Conservation (phyloP, 2,797 vertebrate species). For the Parambassis ranga region DNA sequence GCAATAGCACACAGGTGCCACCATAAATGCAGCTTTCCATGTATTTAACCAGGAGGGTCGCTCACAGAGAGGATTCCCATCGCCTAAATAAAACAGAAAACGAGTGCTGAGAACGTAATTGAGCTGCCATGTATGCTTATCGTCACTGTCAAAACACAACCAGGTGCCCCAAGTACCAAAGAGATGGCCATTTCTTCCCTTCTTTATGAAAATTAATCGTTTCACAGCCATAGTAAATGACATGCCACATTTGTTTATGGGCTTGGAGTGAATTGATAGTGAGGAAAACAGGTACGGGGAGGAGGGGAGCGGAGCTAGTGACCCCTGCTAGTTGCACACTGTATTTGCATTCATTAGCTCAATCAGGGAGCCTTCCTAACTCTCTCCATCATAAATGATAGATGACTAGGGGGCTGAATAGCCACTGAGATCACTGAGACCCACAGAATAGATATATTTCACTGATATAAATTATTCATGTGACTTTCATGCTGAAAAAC, state of each 20-base stretch:
- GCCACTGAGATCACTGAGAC: conserved; percentile 59
- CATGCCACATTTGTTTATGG: conserved; percentile 79
- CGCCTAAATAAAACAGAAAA: conserved; percentile 67
- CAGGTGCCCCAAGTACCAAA: conserved; percentile 66
- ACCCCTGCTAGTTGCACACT: conserved; percentile 66
- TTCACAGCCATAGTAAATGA: conserved; percentile 72
- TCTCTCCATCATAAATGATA: conserved; percentile 76
- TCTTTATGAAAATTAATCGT: conserved; percentile 79
- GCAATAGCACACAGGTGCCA: conserved; percentile 16
- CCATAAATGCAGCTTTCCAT: conserved; percentile 38
- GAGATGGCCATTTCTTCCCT: conserved; percentile 70
- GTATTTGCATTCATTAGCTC: conserved; percentile 78
- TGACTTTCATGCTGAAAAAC: conserved; percentile 62
- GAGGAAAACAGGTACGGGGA: conserved; percentile 59
- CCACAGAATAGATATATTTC: conserved; percentile 71
- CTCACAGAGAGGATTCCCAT: conserved; percentile 53
- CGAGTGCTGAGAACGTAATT: conserved; percentile 72
- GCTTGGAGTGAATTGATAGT: conserved; percentile 72
- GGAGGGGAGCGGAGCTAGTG: conserved; percentile 58
- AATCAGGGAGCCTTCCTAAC: conserved; percentile 71
- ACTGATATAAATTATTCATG: conserved; percentile 73
- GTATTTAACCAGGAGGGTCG: conserved; percentile 42
- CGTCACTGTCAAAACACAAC: conserved; percentile 75
- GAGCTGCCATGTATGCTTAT: conserved; percentile 81
- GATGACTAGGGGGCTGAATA: conserved; percentile 66